Evolutionary conservation across 2,113 vertebrate genomes (phyloP).

Genomic region (Istiophorus platypterus): DNA sequence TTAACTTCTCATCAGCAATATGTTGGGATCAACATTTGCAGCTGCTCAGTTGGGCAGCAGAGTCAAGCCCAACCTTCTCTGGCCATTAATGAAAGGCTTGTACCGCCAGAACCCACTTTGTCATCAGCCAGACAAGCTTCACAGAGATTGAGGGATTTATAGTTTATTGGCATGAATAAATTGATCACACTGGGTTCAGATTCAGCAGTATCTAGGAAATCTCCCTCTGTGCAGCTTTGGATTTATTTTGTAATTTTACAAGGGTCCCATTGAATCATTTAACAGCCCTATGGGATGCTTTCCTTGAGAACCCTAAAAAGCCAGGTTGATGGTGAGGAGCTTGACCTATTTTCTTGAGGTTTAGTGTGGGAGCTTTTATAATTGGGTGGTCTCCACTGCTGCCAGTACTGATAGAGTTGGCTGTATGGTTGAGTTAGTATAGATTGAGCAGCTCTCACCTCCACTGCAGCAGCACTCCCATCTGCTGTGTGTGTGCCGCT

Average conservation of each 20-base stretch:
- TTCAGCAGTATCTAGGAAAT: constrained; percentile 3
- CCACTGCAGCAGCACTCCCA: constrained; percentile 31
- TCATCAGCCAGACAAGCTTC: constrained; percentile 12
- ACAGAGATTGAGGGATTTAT: constrained; percentile 15
- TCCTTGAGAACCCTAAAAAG: background rate
- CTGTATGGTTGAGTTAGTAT: constrained; percentile 45
- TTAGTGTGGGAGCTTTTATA: constrained; percentile 35
- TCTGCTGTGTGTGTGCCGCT: constrained; percentile 32
- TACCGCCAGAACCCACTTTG: background rate
- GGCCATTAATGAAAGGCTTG: constrained; percentile 10
- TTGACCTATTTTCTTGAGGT: constrained; percentile 38
- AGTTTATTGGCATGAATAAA: constrained; percentile 38
- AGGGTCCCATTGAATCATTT: constrained; percentile 3
- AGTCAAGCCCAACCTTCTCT: constrained; percentile 23
- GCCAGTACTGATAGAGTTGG: constrained; percentile 40
- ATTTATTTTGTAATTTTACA: background rate
- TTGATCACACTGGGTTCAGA: constrained; percentile 8
- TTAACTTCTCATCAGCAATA: constrained; percentile 49
- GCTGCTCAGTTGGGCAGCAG: constrained; percentile 36
- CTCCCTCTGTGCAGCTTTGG: background rate
- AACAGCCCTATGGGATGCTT: background rate
- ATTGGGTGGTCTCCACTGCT: constrained; percentile 23
- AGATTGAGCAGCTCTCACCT: constrained; percentile 46
- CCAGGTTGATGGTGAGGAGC: constrained; percentile 14
- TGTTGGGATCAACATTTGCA: constrained; percentile 36